These are phyloP conservation scores for Silvanus unidentatus DNA, from an alignment of 2,888 invertebrate genomes.

Conservation along the genomic window DNA sequence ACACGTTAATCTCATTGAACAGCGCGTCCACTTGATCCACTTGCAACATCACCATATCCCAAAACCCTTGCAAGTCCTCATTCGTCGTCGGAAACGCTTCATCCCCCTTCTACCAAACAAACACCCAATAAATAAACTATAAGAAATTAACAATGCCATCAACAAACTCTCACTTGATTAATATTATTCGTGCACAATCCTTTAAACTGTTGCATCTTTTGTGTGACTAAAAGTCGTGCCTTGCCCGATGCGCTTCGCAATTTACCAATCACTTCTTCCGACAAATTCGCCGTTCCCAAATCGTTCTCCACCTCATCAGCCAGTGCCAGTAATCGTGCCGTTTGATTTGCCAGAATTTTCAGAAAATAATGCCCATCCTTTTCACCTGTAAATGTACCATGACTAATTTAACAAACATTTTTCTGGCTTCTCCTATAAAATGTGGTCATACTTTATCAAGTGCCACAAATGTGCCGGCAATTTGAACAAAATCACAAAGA, in stretches of 20 bases:
- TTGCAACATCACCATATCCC: slow-evolving; percentile 96
- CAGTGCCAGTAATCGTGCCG: slow-evolving; percentile 60
- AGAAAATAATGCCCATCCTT: slow-evolving; percentile 77
- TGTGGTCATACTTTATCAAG: too few relatives aligned
- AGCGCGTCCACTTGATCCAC: slow-evolving; percentile 77
- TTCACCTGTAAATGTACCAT: slow-evolving; percentile 35
- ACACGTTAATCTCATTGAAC: slow-evolving; percentile 62
- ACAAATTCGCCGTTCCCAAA: slow-evolving; percentile 53
- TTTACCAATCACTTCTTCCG: slow-evolving; percentile 77
- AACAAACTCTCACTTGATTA: slow-evolving; percentile 33
- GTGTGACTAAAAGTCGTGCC: slow-evolving; percentile 78
- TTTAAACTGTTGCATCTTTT: slow-evolving; percentile 94
- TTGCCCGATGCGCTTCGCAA: slow-evolving; percentile 87
- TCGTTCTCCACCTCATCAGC: slow-evolving; percentile 66
- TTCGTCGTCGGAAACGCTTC: slow-evolving; percentile 84
- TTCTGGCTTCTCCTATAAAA: too few relatives aligned
- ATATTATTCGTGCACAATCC: slow-evolving; percentile 53
- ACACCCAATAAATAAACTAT: neutral
- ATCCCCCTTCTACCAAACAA: slow-evolving; percentile 43
- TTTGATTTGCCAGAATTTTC: slow-evolving; percentile 66
- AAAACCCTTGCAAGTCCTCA: slow-evolving; percentile 91
- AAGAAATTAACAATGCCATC: slow-evolving; percentile 7
- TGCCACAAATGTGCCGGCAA: too few relatives aligned
- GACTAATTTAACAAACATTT: too few relatives aligned
- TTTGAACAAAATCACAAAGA: too few relatives aligned